Conservation (phyloP, 2,113 vertebrate genomes). For the Crotalus viridis region DNA sequence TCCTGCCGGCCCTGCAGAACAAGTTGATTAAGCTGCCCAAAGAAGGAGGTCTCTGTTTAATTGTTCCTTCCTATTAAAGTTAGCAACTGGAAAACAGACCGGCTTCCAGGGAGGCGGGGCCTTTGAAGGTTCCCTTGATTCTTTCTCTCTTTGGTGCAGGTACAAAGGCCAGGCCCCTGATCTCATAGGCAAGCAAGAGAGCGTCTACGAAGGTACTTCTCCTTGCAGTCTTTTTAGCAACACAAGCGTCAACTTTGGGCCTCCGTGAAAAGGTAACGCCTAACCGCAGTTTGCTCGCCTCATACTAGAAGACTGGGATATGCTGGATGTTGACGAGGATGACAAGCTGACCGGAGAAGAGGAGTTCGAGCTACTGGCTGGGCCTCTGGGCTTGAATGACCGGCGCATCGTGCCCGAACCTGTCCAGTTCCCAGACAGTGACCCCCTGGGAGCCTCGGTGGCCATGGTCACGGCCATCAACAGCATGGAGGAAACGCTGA, state of each 20-base stretch:
- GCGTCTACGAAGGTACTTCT: slow-evolving; percentile 93
- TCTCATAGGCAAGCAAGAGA: slow-evolving; percentile 96
- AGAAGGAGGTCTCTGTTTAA: not conserved
- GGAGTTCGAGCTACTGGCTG: slow-evolving; percentile 92
- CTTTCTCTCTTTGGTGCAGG: slow-evolving; percentile 66
- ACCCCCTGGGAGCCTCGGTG: slow-evolving; percentile 91
- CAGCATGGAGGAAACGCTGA: slow-evolving; percentile 96
- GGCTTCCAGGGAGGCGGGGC: not conserved
- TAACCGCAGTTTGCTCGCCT: slow-evolving; percentile 23
- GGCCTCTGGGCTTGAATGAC: slow-evolving; percentile 89
- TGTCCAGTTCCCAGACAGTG: slow-evolving; percentile 94
- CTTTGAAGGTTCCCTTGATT: not conserved
- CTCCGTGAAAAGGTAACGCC: slow-evolving; percentile 4
- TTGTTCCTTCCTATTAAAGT: not conserved
- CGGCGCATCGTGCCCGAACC: slow-evolving; percentile 88
- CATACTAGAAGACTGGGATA: slow-evolving; percentile 95
- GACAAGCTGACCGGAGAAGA: slow-evolving; percentile 95
- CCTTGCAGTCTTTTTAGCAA: not conserved
- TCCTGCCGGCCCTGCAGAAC: not conserved
- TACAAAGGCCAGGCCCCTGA: slow-evolving; percentile 97
- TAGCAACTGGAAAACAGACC: not conserved
- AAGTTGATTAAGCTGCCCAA: not conserved
- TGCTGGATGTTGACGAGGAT: slow-evolving; percentile 94
- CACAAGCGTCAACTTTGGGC: not conserved
- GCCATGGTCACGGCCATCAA: slow-evolving; percentile 98